Evolutionary conservation across 2,888 invertebrate species (phyloP).

Genomic region (Stegana nigrithorax): DNA sequence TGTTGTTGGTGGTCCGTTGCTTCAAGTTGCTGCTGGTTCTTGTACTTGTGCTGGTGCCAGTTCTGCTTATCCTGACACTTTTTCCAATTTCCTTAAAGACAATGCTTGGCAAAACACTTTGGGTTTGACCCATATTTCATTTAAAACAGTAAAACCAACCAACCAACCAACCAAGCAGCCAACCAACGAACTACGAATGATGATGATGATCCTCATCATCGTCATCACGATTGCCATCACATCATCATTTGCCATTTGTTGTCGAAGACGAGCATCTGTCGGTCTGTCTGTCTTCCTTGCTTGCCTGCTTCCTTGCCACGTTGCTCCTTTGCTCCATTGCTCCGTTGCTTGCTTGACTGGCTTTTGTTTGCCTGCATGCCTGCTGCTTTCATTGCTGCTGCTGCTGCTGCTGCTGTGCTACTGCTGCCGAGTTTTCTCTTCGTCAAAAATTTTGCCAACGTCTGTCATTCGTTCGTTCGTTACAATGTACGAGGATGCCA

Average conservation of each 20-base stretch:
- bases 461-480: not conserved
- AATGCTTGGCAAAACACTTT: not conserved
- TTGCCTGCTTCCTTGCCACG: not conserved
- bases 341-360: not conserved
- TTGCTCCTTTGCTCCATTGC: too few relatives aligned
- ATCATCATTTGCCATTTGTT: slow-evolving; percentile 46
- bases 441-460: slow-evolving; percentile 13
- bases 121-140: slow-evolving; percentile 52
- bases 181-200: not conserved
- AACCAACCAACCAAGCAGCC: slow-evolving; percentile 25
- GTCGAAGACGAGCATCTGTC: slow-evolving; percentile 10
- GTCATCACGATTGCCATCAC: slow-evolving; percentile 42
- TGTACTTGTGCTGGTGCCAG: too few relatives aligned
- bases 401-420: too few relatives aligned
- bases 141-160: slow-evolving; percentile 10
- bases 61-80: too few relatives aligned
- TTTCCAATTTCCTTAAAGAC: slow-evolving; percentile 6
- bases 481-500: not conserved
- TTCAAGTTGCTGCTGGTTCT: not conserved
- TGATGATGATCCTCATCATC: slow-evolving; percentile 25
- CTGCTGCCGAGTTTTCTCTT: not conserved
- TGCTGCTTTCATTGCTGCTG: not conserved
- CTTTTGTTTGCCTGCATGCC: not conserved
- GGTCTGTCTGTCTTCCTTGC: too few relatives aligned
- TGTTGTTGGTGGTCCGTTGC: too few relatives aligned